Percentiles rank a stretch among this genome's conserved stretches.
Conservation (phyloP, 1,140 invertebrate genomes). For the Dendroctonus valens region DNA sequence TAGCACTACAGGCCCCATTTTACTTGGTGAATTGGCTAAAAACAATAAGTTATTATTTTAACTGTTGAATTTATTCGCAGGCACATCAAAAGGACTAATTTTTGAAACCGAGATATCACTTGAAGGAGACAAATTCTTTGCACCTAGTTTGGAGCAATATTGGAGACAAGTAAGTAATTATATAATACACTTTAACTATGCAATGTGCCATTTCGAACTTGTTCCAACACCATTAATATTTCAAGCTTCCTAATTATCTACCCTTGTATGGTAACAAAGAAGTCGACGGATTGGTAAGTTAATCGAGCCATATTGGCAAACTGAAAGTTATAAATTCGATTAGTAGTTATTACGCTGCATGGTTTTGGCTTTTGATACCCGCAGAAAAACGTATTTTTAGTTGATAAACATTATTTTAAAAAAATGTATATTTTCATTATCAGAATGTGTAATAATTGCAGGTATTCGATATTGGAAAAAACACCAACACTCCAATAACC, state of each 20-base stretch:
- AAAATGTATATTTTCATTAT: neutral
- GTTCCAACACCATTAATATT: constrained; percentile 39
- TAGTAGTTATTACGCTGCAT: too few species aligned
- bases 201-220: too few species aligned
- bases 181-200: neutral
- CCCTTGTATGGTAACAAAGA: constrained; percentile 70
- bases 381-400: too few species aligned
- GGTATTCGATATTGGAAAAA: constrained; percentile 85
- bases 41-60: neutral
- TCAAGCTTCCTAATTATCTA: constrained; percentile 72
- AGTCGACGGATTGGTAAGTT: constrained; percentile 68
- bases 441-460: constrained; percentile 47
- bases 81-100: constrained; percentile 88
- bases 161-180: constrained; percentile 74
- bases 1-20: constrained; percentile 71
- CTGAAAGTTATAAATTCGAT: too few species aligned
- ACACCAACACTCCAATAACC: constrained; percentile 73
- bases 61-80: constrained; percentile 47
- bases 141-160: constrained; percentile 75
- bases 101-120: constrained; percentile 84
- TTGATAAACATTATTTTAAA: neutral
- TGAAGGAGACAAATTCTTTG: constrained; percentile 79
- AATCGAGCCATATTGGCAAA: too few species aligned
- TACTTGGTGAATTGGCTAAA: constrained; percentile 67
- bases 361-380: too few species aligned